Evolutionary conservation across 1,140 invertebrate genomes (phyloP).

Genomic region (Myzus persicae): DNA sequence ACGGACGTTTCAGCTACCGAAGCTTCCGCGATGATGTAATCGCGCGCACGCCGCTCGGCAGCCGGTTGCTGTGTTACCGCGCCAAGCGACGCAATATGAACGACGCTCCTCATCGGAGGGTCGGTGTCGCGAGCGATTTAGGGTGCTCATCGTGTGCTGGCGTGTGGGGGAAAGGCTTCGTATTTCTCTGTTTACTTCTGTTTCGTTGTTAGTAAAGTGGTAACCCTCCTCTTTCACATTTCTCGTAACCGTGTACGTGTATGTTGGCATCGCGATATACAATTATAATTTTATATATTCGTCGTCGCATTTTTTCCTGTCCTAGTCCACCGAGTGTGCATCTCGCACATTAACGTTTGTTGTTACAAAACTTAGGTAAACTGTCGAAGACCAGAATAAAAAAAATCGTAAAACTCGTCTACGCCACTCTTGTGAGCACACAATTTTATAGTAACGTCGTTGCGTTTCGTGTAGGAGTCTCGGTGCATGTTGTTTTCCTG

Average conservation of each 20-base stretch:
- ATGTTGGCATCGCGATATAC: not conserved
- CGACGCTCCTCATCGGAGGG: not conserved
- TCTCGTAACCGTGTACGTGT: not conserved
- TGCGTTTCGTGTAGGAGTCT: slow-evolving; percentile 41
- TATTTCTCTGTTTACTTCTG: not conserved
- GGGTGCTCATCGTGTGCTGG: not conserved
- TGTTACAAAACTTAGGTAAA: not conserved
- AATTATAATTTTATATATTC: not conserved
- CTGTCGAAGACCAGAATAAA: not conserved
- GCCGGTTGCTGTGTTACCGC: not conserved
- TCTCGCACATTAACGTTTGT: not conserved
- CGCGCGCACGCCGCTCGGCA: no score
- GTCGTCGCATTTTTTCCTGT: not conserved
- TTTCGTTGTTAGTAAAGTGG: not conserved
- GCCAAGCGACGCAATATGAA: not conserved
- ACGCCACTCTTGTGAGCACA: not conserved
- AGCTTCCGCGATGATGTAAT: not conserved
- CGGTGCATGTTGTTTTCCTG: not conserved
- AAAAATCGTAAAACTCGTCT: not conserved
- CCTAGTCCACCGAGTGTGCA: not conserved
- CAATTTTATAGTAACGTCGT: not conserved
- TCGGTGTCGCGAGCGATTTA: not conserved
- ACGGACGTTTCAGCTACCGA: not conserved
- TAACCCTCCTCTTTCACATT: not conserved
- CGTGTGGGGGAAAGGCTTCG: not conserved